phyloP scores from a whole-genome alignment of 2,888 invertebrate genomes.

The Coelogynopora nodosa region DNA sequence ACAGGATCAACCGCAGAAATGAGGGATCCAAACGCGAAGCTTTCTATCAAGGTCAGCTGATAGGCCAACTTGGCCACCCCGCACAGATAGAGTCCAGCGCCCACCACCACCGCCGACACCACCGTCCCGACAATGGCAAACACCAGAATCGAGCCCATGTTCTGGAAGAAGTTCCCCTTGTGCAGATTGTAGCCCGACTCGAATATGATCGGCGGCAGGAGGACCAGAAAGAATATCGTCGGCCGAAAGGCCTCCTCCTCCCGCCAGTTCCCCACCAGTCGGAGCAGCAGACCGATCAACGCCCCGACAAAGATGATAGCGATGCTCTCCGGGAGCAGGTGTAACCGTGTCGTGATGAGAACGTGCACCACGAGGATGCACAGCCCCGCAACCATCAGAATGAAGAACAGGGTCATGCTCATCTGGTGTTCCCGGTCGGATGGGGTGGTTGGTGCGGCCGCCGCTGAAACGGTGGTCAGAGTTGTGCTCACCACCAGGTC shows the following conservation, averaged over 20 bases:
- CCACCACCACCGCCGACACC: constrained; percentile 92
- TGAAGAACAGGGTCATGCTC: constrained; percentile 95
- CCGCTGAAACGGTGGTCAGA: background rate
- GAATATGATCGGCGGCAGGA: constrained; percentile 95
- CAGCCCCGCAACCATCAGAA: constrained; percentile 80
- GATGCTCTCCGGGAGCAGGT: constrained; percentile 93
- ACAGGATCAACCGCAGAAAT: constrained; percentile 99
- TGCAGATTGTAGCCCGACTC: constrained; percentile 98
- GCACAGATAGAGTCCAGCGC: constrained; percentile 87
- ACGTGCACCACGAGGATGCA: constrained; percentile 89
- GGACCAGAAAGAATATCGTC: constrained; percentile 90
- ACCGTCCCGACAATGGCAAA: constrained; percentile 96
- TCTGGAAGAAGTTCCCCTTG: constrained; percentile 77
- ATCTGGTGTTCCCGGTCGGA: constrained; percentile 87
- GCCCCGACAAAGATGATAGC: constrained; percentile 89
- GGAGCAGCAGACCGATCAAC: constrained; percentile 82
- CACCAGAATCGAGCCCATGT: constrained; percentile 93
- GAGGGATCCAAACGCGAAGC: constrained; percentile 94
- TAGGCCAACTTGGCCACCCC: constrained; percentile 78
- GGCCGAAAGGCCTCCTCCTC: constrained; percentile 97
- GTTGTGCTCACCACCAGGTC: background rate
- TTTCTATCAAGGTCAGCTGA: constrained; percentile 85
- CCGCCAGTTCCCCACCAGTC: constrained; percentile 77
- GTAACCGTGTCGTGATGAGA: constrained; percentile 88
- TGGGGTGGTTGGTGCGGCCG: constrained; percentile 12